These are phyloP conservation scores for Colletes gigas DNA, from an alignment of 1,140 invertebrate genomes.

Conservation along the genomic window DNA sequence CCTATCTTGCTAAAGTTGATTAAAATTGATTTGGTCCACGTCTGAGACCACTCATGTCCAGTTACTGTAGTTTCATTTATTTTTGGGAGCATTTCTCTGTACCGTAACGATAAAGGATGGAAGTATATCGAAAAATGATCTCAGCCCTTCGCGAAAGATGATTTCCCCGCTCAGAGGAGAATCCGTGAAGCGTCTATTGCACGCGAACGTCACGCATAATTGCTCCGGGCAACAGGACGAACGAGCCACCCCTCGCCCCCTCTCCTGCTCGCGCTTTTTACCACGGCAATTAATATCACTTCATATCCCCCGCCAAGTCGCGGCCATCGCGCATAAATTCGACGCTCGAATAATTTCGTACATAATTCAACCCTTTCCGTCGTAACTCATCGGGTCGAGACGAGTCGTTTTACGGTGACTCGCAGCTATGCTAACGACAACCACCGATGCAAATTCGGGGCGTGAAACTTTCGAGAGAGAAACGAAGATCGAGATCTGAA, in stretches of 20 bases:
- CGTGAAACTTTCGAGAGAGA: slow-evolving; percentile 41
- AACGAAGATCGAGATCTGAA: too few relatives aligned
- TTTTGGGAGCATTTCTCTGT: too few relatives aligned
- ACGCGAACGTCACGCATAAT: slow-evolving; percentile 44
- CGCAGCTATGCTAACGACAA: slow-evolving; percentile 66
- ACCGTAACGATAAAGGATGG: too few relatives aligned
- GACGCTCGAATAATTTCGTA: slow-evolving; percentile 75
- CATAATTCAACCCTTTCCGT: slow-evolving; percentile 74
- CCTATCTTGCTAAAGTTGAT: too few relatives aligned
- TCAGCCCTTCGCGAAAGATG: background rate
- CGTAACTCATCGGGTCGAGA: slow-evolving; percentile 64
- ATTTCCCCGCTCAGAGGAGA: background rate
- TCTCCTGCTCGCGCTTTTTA: slow-evolving; percentile 50
- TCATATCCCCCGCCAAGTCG: slow-evolving; percentile 53
- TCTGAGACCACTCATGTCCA: too few relatives aligned
- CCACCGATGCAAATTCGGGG: slow-evolving; percentile 65
- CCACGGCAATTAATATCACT: slow-evolving; percentile 75
- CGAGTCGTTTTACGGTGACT: slow-evolving; percentile 40
- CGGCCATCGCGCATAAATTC: slow-evolving; percentile 72
- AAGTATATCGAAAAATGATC: too few relatives aligned
- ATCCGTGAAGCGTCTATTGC: slow-evolving; percentile 28
- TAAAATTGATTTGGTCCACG: too few relatives aligned
- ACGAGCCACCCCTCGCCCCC: slow-evolving; percentile 19
- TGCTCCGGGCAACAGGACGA: slow-evolving; percentile 32
- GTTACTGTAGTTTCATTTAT: too few relatives aligned